Evolutionary conservation across 1,140 invertebrate genomes (phyloP), one percentile per base, ranked within the genome.

Genomic region (Zelostemma sp.): DNA sequence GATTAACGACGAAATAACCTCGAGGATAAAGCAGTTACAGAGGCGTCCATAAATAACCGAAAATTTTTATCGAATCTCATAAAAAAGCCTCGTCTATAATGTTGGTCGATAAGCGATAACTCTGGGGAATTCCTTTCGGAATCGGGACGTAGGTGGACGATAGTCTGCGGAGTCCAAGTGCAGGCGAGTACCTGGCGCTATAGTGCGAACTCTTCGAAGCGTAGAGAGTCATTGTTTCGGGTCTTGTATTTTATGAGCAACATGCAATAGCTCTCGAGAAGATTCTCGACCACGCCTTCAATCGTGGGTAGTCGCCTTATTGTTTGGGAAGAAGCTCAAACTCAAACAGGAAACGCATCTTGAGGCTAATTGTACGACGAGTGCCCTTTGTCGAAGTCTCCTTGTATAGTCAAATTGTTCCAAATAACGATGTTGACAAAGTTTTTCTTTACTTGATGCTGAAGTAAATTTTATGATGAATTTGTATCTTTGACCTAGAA

Each of bases 331-430:
- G 49, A 65, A 54, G 40, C 9, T 21, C 28, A 31, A 35, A 43
- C 49, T 48, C 50, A 59, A 50, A 59, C 55, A 65, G 62, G 62
- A 65, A 65, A 65, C 50, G 43, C 49, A 53, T 65, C 62, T 65
- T 65, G 53, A 59, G 48, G 41, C 62, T 65, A 59, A 65, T 65
- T 43, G 25, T 19, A 51, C 49, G 49, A 54, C 49, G 49, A 65
- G 62, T 28, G 49, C 55, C 46, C 62, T 65, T 65, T 49, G 55
- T 65, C 58, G 54, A 59, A 16, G 48, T 41, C 17, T 54, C 16
- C 28, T 12, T 35, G 35, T 40, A 35, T 9, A 19, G 33, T 16
- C 33, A 48, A 48, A 65, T 65, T 59, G 55, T 54, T 65, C 49
- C 48, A 53, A 58, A 50, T 64, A 64, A 64, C 51, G 54, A 51